These are phyloP conservation scores for Scotopteryx bipunctaria DNA, from an alignment of 2,888 invertebrate species.

Conservation along the genomic window DNA sequence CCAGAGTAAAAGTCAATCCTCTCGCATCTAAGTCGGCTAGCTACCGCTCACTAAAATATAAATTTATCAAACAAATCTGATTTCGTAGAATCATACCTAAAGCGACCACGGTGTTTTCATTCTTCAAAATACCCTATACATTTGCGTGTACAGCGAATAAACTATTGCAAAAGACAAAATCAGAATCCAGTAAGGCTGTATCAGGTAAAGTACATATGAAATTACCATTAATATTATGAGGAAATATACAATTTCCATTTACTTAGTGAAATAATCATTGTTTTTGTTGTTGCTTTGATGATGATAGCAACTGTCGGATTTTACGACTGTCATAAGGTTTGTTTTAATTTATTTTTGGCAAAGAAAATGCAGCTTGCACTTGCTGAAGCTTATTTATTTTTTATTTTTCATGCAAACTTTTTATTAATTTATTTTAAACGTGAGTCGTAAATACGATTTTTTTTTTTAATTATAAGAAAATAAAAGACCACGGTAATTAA, in stretches of 20 bases:
- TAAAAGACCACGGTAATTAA: no score
- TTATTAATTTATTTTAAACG: no score
- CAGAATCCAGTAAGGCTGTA: constrained; percentile 68
- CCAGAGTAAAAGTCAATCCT: neutral
- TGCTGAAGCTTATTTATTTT: no score
- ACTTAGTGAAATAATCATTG: constrained; percentile 51
- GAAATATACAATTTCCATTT: constrained; percentile 74
- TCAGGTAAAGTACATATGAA: constrained; percentile 58
- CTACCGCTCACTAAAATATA: neutral
- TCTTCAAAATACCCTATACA: constrained; percentile 52
- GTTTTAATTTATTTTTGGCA: neutral
- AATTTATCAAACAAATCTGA: neutral
- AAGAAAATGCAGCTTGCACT: no score
- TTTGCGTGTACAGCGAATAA: constrained; percentile 57
- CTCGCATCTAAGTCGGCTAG: neutral
- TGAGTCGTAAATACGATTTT: no score
- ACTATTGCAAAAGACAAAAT: constrained; percentile 52
- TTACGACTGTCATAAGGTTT: neutral
- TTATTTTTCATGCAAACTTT: no score
- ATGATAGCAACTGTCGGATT: constrained; percentile 8
- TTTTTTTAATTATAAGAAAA: no score
- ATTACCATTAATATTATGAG: constrained; percentile 52
- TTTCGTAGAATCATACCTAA: neutral
- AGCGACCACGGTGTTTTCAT: neutral
- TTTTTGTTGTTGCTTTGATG: constrained; percentile 37